These are phyloP conservation scores for Stenoptilia bipunctidactyla DNA, from an alignment of 2,888 invertebrate species.

Conservation along the genomic window DNA sequence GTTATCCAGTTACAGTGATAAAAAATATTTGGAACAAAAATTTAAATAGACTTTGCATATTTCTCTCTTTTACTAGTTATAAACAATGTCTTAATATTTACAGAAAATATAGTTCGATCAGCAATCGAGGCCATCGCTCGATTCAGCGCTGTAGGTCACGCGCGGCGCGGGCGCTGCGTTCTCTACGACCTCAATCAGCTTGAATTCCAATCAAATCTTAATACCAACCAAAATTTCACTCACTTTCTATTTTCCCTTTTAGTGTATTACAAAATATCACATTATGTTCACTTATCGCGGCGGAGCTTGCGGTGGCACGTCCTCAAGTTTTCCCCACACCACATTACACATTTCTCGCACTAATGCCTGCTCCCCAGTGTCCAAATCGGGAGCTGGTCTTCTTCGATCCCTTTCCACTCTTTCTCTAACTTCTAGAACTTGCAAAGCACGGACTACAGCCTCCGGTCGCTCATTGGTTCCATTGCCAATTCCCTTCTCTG, in stretches of 20 bases:
- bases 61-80: too few relatives aligned
- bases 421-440: slow-evolving; percentile 92
- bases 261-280: background rate
- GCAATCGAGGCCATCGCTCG: slow-evolving; percentile 19
- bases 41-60: too few relatives aligned
- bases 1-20: too few relatives aligned
- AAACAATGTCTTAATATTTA: too few relatives aligned
- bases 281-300: slow-evolving; percentile 35
- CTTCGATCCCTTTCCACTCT: slow-evolving; percentile 82
- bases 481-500: slow-evolving; percentile 85
- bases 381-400: slow-evolving; percentile 74
- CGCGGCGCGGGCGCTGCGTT: slow-evolving; percentile 31
- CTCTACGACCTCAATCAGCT: slow-evolving; percentile 47
- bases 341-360: slow-evolving; percentile 97
- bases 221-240: slow-evolving; percentile 16
- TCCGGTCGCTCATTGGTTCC: slow-evolving; percentile 82
- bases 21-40: too few relatives aligned
- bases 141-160: slow-evolving; percentile 51
- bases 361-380: slow-evolving; percentile 91
- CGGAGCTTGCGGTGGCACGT: slow-evolving; percentile 76
- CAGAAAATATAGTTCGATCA: too few relatives aligned
- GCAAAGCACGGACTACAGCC: slow-evolving; percentile 92
- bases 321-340: slow-evolving; percentile 92
- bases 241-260: slow-evolving; percentile 20
- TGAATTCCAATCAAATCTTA: slow-evolving; percentile 44